These are phyloP conservation scores for Meiosimyza decipiens DNA, from an alignment of 2,888 invertebrate genomes.

Conservation along the genomic window DNA sequence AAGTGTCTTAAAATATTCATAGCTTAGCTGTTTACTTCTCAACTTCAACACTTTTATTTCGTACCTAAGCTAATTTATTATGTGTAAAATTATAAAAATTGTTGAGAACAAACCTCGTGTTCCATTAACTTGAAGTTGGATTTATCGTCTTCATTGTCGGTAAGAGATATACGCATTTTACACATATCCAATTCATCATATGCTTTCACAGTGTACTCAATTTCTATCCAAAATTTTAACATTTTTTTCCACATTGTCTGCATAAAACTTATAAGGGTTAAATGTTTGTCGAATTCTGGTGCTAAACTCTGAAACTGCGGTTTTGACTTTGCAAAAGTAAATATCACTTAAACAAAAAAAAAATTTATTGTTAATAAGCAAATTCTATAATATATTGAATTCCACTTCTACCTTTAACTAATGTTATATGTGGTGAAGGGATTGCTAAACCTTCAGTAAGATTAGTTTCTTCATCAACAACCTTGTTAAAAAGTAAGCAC, in stretches of 20 bases:
- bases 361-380: too few species aligned
- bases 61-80: too few species aligned
- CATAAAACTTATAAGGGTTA: constrained; percentile 70
- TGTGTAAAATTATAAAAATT: too few species aligned
- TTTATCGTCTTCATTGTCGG: constrained; percentile 52
- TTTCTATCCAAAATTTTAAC: constrained; percentile 65
- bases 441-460: constrained; percentile 74
- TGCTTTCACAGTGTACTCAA: constrained; percentile 68
- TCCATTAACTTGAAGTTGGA: constrained; percentile 52
- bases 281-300: constrained; percentile 46
- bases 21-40: too few species aligned
- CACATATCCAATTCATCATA: constrained; percentile 81
- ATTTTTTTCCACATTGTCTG: constrained; percentile 72
- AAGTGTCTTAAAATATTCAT: background rate
- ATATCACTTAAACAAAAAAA: too few species aligned
- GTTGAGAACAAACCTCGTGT: constrained; percentile 46
- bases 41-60: too few species aligned
- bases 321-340: constrained; percentile 64
- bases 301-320: constrained; percentile 42
- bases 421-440: constrained; percentile 71
- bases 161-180: constrained; percentile 68
- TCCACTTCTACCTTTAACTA: too few species aligned
- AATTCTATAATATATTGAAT: too few species aligned
- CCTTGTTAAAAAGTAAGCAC: constrained; percentile 70
- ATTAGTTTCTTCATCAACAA: constrained; percentile 65